Conservation (phyloP, 2,113 vertebrate species). For the Synodontis membranacea region DNA sequence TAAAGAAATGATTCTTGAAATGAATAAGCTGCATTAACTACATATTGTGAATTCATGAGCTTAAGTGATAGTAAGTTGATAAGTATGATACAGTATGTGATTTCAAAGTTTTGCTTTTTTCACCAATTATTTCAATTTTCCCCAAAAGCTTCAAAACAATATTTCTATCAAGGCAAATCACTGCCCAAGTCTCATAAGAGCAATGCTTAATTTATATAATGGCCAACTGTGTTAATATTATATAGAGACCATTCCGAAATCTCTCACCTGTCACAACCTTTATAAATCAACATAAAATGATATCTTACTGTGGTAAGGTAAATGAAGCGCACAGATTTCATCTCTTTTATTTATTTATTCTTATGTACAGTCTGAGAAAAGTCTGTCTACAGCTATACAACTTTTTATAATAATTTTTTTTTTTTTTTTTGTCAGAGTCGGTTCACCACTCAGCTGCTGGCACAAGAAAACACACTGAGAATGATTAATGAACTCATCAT, state of each 20-base stretch:
- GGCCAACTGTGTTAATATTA: background rate
- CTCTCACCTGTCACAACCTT: background rate
- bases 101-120: background rate
- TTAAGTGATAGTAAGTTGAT: background rate
- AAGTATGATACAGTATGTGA: slow-evolving; percentile 1
- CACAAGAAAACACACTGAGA: slow-evolving; percentile 67
- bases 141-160: background rate
- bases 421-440: slow-evolving; percentile 57
- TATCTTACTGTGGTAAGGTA: background rate
- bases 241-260: background rate
- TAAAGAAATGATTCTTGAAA: background rate
- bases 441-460: slow-evolving; percentile 76
- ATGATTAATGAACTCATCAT: slow-evolving; percentile 65
- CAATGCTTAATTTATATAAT: background rate
- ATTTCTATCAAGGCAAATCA: background rate
- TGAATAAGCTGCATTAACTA: too few relatives aligned
- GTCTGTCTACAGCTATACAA: slow-evolving; percentile 81
- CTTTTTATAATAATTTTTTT: slow-evolving; percentile 74
- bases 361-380: slow-evolving; percentile 82
- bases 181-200: background rate
- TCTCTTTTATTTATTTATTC: slow-evolving; percentile 78
- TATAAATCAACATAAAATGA: background rate
- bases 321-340: slow-evolving; percentile 56
- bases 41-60: background rate
- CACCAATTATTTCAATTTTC: background rate